These are phyloP conservation scores for Vicugna pacos DNA, from an alignment of 2,113 vertebrate genomes.

Conservation along the genomic window DNA sequence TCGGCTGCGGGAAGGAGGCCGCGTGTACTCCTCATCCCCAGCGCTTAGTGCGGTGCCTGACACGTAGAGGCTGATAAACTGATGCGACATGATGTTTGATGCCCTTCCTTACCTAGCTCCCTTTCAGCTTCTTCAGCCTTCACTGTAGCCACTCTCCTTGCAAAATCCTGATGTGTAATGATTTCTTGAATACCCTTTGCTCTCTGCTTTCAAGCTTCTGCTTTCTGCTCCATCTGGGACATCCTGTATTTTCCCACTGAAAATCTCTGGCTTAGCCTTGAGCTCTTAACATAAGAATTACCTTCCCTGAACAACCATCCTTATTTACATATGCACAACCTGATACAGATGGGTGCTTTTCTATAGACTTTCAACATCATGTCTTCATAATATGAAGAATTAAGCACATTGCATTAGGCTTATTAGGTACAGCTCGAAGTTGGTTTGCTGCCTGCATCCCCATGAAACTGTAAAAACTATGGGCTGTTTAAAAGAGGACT, in stretches of 20 bases:
- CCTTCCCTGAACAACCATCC: not conserved
- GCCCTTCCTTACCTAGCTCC: not conserved
- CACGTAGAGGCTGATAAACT: not conserved
- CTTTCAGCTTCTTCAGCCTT: not conserved
- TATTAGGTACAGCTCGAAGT: not conserved
- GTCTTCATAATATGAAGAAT: not conserved
- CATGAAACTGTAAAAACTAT: not conserved
- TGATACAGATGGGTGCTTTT: not conserved
- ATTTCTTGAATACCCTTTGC: not conserved
- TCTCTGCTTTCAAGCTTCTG: not conserved
- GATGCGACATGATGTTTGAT: not conserved
- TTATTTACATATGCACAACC: not conserved
- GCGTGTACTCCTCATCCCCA: not conserved
- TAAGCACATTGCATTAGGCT: not conserved
- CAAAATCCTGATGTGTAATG: conserved; percentile 12
- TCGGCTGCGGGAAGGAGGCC: not conserved
- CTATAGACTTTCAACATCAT: not conserved
- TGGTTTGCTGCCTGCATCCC: not conserved
- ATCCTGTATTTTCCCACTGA: not conserved
- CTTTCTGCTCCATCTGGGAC: not conserved
- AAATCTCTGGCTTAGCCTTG: not conserved
- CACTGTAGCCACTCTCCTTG: conserved; percentile 12
- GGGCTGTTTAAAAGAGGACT: not conserved
- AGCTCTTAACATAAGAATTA: not conserved
- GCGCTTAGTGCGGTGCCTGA: not conserved